Base-by-base conservation (phyloP, 1,140 invertebrate genomes). In the Lycorma delicatula region DNA sequence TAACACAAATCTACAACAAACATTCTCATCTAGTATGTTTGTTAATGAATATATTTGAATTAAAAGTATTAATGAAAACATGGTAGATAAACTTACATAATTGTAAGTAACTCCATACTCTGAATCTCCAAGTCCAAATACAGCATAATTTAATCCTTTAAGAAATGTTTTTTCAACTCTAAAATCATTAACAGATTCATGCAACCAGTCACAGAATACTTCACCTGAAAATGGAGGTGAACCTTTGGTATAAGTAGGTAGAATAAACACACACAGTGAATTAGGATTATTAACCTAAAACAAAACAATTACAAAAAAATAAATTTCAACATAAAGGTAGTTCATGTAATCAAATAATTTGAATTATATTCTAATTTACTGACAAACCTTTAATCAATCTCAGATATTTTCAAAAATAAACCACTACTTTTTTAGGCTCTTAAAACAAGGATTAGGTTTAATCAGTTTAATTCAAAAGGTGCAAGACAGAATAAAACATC, bases 71-170 rank as follows among this genome's bases (percentile, higher is more conserved):
- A n/a, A n/a, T n/a, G n/a, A n/a, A n/a, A n/a, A n/a, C n/a, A 56
- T 25, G 13, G 36, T 20, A 46, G 22, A n/a, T 28, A 34, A 41
- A 63, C 66, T 68, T 66, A 80, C 77, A 52, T 64, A 63, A 67
- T 78, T 78, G 65, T 74, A 82, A 62, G 81, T 69, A 4, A 75
- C 72, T 47, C 65, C 66, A 65, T 83, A 83, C 3, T 70, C 41
- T 9, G 80, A 82, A 66, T 81, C 78, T 18, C 81, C 81, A 34
- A 82, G 65, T 20, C 80, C 81, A 71, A 82, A 79, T 2, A 83
- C 75, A 34, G 74, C 68, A 70, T 72, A 83, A 13, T 72, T 66
- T 23, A 83, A 36, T 25, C 72, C 71, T 36, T 70, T 69, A 16
- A 82, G 66, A 7, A 74, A 64, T 4, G 64, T 67, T 62, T 78